Conservation (phyloP, 2,113 vertebrate genomes). For the Copsychus sechellarum region DNA sequence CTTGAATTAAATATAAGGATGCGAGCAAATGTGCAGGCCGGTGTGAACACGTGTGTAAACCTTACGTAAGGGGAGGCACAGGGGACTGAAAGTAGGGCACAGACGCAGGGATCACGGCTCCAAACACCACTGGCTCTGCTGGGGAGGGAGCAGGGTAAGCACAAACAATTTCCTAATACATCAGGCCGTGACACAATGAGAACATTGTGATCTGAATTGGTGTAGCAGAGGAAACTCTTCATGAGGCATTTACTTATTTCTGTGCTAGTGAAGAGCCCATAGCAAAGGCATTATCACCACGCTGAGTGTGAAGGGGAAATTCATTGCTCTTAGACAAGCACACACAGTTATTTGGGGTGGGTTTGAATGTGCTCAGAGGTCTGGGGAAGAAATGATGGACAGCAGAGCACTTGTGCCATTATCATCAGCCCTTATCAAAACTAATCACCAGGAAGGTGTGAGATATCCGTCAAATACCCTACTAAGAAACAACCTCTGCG, state of each 20-base stretch:
- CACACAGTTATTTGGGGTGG: neutral
- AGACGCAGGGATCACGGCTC: neutral
- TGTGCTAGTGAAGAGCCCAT: neutral
- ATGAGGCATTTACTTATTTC: neutral
- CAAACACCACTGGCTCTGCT: neutral
- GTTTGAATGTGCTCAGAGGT: neutral
- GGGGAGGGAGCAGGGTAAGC: neutral
- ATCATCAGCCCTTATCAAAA: neutral
- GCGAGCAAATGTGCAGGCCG: neutral
- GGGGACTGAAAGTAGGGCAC: neutral
- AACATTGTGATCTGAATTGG: neutral
- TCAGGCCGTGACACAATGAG: neutral
- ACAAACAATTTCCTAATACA: neutral
- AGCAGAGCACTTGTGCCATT: rapidly evolving
- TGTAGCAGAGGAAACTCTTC: neutral
- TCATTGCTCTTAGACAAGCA: neutral
- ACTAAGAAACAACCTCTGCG: neutral
- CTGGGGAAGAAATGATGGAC: neutral
- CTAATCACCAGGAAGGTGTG: neutral
- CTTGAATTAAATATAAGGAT: constrained; percentile 39
- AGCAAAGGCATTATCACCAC: neutral
- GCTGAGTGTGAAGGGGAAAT: neutral
- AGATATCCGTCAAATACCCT: neutral
- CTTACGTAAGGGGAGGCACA: neutral
- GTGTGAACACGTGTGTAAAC: neutral